A percentile compares a stretch with the other conserved stretches of the same genome.
Evolutionary conservation across 2,888 invertebrate species (phyloP).

Genomic region (Melieria crassipennis): DNA sequence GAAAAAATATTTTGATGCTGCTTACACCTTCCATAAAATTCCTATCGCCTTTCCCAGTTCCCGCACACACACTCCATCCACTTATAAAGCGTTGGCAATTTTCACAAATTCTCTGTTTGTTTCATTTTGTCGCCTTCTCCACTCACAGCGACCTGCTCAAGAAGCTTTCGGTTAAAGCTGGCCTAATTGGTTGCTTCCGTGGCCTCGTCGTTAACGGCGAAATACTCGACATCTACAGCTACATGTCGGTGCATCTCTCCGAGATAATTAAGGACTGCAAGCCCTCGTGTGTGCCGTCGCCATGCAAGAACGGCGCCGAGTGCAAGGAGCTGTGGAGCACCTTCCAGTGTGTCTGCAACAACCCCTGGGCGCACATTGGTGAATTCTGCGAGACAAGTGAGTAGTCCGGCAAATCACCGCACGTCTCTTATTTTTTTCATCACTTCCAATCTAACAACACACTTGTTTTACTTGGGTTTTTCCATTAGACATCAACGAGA

Average conservation of each 20-base stretch:
- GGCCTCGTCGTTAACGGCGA: slow-evolving; percentile 92
- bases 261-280: slow-evolving; percentile 94
- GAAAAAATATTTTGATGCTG: too few relatives aligned
- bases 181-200: slow-evolving; percentile 92
- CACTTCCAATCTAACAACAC: background rate
- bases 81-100: background rate
- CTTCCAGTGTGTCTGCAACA: slow-evolving; percentile 91
- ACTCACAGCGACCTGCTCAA: slow-evolving; percentile 77
- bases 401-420: slow-evolving; percentile 54
- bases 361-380: slow-evolving; percentile 92
- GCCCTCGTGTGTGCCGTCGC: slow-evolving; percentile 93
- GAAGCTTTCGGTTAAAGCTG: slow-evolving; percentile 85
- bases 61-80: too few relatives aligned
- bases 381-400: slow-evolving; percentile 90
- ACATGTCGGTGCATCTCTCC: slow-evolving; percentile 90
- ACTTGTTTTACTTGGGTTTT: too few relatives aligned
- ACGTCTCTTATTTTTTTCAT: background rate
- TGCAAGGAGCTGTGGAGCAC: slow-evolving; percentile 94
- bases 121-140: background rate
- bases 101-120: slow-evolving; percentile 1
- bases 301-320: slow-evolving; percentile 89
- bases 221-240: slow-evolving; percentile 89
- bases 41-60: too few relatives aligned
- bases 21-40: background rate
- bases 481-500: slow-evolving; percentile 85